Percentiles rank a stretch among this genome's conserved stretches.
Evolutionary conservation across 1,140 invertebrate genomes (phyloP).

Genomic region (Eumeta japonica): DNA sequence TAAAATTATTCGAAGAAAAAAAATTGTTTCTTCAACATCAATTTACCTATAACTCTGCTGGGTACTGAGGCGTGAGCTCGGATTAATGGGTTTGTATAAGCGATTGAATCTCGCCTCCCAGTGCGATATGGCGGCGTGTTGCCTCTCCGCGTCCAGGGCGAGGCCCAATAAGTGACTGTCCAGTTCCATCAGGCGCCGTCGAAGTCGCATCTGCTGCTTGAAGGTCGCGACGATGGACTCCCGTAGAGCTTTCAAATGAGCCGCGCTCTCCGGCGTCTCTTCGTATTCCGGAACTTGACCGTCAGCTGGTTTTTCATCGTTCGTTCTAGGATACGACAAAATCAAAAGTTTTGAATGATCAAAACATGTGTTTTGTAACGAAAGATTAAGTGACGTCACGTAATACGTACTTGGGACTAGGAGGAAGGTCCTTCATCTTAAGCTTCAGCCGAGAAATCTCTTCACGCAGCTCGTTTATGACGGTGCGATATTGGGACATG

Average conservation of each 20-base stretch:
- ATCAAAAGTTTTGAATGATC: neutral
- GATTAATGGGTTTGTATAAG: constrained; percentile 63
- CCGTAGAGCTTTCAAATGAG: constrained; percentile 70
- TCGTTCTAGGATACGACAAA: constrained; percentile 9
- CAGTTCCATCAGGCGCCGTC: constrained; percentile 80
- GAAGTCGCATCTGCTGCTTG: constrained; percentile 86
- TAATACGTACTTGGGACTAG: too few species aligned
- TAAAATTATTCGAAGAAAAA: too few species aligned
- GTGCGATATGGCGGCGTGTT: constrained; percentile 82
- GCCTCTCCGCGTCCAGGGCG: constrained; percentile 81
- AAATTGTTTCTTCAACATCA: too few species aligned
- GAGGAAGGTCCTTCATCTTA: constrained; percentile 81
- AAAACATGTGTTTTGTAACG: too few species aligned
- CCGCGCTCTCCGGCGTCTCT: constrained; percentile 46
- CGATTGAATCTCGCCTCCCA: constrained; percentile 80
- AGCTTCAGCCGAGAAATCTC: constrained; percentile 80
- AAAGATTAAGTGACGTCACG: too few species aligned
- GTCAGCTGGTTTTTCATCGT: constrained; percentile 17
- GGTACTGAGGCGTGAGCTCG: constrained; percentile 58
- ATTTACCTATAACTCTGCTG: constrained; percentile 62
- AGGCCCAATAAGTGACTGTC: constrained; percentile 80
- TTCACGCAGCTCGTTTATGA: constrained; percentile 70
- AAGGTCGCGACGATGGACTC: constrained; percentile 85
- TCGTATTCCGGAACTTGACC: constrained; percentile 14
- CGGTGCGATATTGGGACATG: constrained; percentile 75